Evolutionary conservation across 2,888 invertebrate species (phyloP), one percentile per base, ranked within the genome.

Genomic region (Agrochola macilenta): DNA sequence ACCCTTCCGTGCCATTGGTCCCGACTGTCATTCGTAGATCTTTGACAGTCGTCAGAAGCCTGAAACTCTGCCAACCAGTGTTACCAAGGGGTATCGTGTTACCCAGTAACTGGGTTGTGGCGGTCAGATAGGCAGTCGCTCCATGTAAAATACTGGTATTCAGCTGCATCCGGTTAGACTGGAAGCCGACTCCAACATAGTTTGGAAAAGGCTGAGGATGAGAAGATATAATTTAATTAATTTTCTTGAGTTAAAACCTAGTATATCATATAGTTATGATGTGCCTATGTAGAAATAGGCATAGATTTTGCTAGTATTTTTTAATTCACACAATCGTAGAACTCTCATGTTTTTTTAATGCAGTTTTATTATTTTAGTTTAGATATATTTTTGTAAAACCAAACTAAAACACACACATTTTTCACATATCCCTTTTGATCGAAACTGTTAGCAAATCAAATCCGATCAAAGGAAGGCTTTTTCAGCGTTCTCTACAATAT

Each of bases 381-480:
- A 61, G 20, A 11, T 9, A 1, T 9, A 4, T 30, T 35, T 20
- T 30, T 35, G 61, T 20, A 35, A 30, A 20, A 61, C 9, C 2
- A 30, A 35, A 52, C 17, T 17, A 54, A 17, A 14, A 14, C 26
- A 30, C 30, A 30, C 30, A 35, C 57, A 20, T 1, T 30, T 43
- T 43, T 63, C 39, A 60, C 30, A 26, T 35, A n/a, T 39, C 30
- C n/a, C 0, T 57, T 84, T 69, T 63, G 54, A 68, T 78, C 77
- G 17, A 76, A 79, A 65, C 68, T 39, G 58, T 79, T 69, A 78
- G 26, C 54, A 72, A 78, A 76, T 82, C 65, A 76, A 77, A 79
- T 81, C 66, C 30, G 52, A 76, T 74, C 64, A 76, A 49, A 58
- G n/a, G 69, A 30, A 52, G 43, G 54, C 77, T 74, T 86, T 87